Evolutionary conservation across 2,888 invertebrate genomes (phyloP).

Genomic region (Lymantria monacha): DNA sequence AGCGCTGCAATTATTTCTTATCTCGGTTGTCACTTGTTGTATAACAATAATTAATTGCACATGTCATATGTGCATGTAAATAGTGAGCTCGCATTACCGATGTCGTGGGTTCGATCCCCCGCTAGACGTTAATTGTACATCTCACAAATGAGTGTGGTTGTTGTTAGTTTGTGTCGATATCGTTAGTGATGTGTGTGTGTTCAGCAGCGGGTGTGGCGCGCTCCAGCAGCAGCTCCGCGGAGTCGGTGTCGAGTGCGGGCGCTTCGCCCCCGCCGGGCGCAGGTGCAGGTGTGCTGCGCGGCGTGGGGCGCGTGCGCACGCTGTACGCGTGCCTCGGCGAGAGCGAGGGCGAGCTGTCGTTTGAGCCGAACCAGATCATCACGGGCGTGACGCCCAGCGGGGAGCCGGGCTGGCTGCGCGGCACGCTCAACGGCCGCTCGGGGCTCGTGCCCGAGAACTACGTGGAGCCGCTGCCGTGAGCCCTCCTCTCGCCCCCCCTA

Average conservation of each 20-base stretch:
- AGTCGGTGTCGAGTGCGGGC: slow-evolving; percentile 86
- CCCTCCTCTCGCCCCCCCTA: neutral
- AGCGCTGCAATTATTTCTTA: too few species aligned
- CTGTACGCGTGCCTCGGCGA: slow-evolving; percentile 98
- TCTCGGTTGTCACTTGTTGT: too few species aligned
- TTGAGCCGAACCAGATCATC: slow-evolving; percentile 99
- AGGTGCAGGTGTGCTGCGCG: neutral
- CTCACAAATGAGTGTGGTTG: too few species aligned
- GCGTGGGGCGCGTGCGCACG: slow-evolving; percentile 90
- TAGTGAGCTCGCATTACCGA: too few species aligned
- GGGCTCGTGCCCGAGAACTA: slow-evolving; percentile 98
- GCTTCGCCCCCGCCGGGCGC: slow-evolving; percentile 45
- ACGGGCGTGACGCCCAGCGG: slow-evolving; percentile 96
- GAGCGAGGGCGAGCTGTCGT: slow-evolving; percentile 97
- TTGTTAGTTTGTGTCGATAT: too few species aligned
- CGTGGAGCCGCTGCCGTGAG: slow-evolving; percentile 92
- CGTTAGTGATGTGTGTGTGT: too few species aligned
- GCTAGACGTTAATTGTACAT: too few species aligned
- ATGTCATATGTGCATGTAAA: too few species aligned
- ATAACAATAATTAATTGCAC: too few species aligned
- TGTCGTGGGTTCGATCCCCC: too few species aligned
- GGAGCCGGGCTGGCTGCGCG: slow-evolving; percentile 99
- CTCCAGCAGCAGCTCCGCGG: slow-evolving; percentile 88
- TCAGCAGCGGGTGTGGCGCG: slow-evolving; percentile 20
- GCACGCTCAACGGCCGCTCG: slow-evolving; percentile 94